Conservation (phyloP, 2,113 vertebrate species). For the Petromus typicus region DNA sequence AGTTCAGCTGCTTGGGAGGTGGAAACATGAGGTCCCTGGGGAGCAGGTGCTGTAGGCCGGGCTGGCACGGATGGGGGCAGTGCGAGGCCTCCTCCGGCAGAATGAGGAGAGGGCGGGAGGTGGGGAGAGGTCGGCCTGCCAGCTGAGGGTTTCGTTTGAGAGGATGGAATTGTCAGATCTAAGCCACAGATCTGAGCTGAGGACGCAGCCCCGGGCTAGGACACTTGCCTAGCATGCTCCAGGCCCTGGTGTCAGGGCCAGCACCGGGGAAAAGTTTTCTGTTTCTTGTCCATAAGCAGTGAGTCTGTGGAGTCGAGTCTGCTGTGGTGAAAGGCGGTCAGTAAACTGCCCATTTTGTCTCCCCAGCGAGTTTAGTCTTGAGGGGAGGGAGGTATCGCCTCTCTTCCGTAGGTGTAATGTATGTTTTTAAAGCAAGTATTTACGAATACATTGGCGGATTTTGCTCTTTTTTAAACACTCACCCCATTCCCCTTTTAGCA, state of each 20-base stretch:
- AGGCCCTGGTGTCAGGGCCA: background rate
- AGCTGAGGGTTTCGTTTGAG: background rate
- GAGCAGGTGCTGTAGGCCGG: background rate
- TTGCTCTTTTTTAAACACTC: slow-evolving; percentile 12
- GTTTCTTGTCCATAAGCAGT: background rate
- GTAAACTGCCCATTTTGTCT: background rate
- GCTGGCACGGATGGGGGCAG: too few species aligned
- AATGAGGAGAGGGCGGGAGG: too few species aligned
- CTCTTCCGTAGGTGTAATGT: background rate
- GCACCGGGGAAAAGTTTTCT: background rate
- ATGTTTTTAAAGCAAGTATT: background rate
- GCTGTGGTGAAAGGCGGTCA: background rate
- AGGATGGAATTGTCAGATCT: background rate
- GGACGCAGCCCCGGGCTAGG: background rate
- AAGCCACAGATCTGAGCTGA: background rate
- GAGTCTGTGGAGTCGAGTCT: background rate
- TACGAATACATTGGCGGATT: background rate
- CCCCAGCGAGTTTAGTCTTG: background rate
- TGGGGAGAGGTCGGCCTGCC: too few species aligned
- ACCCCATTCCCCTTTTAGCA: slow-evolving; percentile 83
- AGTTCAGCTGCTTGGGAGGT: background rate
- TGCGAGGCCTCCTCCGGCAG: too few species aligned
- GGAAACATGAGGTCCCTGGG: background rate
- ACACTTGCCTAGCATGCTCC: too few species aligned
- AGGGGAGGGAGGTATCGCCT: background rate